Percentiles rank a stretch among this genome's conserved stretches.
Evolutionary conservation across 2,797 vertebrate genomes (phyloP).

Genomic region (Psittacula derbiana): DNA sequence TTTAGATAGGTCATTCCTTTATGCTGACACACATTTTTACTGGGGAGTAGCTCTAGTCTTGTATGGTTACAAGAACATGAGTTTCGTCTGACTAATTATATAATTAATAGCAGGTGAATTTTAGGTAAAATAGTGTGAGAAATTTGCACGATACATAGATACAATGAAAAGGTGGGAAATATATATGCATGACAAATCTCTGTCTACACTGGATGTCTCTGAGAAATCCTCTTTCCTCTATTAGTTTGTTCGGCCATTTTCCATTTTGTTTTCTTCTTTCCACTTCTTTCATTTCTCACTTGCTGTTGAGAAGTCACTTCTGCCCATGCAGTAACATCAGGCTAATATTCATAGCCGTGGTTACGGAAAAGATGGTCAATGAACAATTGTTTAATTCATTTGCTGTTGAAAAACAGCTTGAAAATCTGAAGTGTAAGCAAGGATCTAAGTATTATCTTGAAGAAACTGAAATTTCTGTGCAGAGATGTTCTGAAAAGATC

Average conservation of each 20-base stretch:
- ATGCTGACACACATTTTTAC: conserved; percentile 39
- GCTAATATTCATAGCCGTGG: background rate
- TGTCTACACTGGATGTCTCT: background rate
- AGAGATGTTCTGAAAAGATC: background rate
- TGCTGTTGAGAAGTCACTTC: background rate
- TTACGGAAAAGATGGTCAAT: background rate
- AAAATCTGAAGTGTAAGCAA: background rate
- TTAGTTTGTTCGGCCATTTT: background rate
- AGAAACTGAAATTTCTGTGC: background rate
- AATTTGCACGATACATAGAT: background rate
- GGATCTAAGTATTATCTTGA: background rate
- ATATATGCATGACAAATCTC: background rate
- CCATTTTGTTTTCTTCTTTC: background rate
- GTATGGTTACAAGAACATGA: background rate
- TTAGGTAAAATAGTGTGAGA: background rate
- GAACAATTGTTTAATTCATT: background rate
- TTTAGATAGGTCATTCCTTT: conserved; percentile 63
- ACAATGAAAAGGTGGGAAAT: background rate
- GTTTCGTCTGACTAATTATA: background rate
- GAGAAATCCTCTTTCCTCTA: background rate
- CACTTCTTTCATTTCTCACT: background rate
- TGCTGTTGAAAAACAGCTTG: background rate
- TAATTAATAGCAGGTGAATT: background rate
- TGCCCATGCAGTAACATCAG: background rate
- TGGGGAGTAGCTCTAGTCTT: background rate